Conservation (phyloP, 2,113 vertebrate species). For the Hylia prasina region DNA sequence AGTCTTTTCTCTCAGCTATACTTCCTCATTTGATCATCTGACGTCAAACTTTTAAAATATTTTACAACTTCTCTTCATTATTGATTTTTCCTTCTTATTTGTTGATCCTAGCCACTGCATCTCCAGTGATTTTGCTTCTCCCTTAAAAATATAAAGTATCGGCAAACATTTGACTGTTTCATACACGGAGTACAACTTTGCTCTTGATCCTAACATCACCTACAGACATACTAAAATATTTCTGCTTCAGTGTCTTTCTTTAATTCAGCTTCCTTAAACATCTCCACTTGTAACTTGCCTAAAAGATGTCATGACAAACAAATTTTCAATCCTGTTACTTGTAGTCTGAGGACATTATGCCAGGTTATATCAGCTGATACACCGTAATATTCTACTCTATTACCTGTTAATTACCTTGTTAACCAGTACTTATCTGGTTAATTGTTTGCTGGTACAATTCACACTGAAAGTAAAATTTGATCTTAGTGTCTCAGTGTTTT, state of each 20-base stretch:
- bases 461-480: background rate
- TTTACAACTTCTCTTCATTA: background rate
- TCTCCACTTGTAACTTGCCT: background rate
- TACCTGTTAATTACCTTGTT: background rate
- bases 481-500: background rate
- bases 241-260: background rate
- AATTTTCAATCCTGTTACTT: background rate
- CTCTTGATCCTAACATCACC: background rate
- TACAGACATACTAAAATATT: background rate
- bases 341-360: background rate
- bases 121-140: background rate
- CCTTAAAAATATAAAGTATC: background rate
- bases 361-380: accelerated
- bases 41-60: background rate
- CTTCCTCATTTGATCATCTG: background rate
- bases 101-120: background rate
- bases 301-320: background rate
- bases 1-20: background rate
- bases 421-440: background rate
- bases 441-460: background rate
- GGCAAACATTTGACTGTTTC: background rate
- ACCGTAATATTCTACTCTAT: background rate
- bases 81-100: background rate
- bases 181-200: background rate
- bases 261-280: background rate